Base-by-base conservation (phyloP, 2,888 invertebrate species). In the Calliphora vomitoria region DNA sequence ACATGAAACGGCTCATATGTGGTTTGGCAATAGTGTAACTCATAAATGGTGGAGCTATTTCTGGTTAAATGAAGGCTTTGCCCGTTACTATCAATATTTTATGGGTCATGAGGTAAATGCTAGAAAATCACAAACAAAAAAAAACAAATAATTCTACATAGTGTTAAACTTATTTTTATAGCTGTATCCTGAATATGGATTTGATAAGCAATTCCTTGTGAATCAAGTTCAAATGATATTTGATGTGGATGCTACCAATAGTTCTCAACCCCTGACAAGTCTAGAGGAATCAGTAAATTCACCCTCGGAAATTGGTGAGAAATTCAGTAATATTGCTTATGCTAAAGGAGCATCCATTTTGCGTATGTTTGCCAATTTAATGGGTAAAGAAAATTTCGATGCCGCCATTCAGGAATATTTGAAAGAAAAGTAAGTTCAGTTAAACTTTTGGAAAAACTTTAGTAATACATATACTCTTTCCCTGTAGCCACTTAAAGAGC, bases 71-170 rank as follows among this genome's bases (percentile, higher is more conserved):
- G 97, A 97, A 92, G 93, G 90, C 0, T 96, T 97, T 89, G 96
- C 96, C 0, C 95, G 95, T 91, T 96, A 96, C 92, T 96, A 96
- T 90, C 96, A 97, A 91, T 97, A 96, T 91, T 95, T 91, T 68
- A 88, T 91, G 86, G 90, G 92, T 3, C 89, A 93, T 47, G 75
- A 94, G 95, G 88, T 93, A 93, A 94, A 94, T 95, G 4, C 25
- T 25, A 15, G 3, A 55, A 47, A 15, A 47, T 13, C 15, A 25
- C 25, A 25, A 25, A n/a, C n/a, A n/a, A 47, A 47, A 47, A 47
- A 47, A 47, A 47, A 18, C 8, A 20, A 55, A 71, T 72, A 90
- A 2, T 35, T 8, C 31, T 3, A n/a, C n/a, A n/a, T n/a, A 41
- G 11, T 41, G 11, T 41, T 50, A 35, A 8, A 68, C n/a, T 68